phyloP scores from a whole-genome alignment of 1,140 invertebrate genomes.

The Polyergus mexicanus region DNA sequence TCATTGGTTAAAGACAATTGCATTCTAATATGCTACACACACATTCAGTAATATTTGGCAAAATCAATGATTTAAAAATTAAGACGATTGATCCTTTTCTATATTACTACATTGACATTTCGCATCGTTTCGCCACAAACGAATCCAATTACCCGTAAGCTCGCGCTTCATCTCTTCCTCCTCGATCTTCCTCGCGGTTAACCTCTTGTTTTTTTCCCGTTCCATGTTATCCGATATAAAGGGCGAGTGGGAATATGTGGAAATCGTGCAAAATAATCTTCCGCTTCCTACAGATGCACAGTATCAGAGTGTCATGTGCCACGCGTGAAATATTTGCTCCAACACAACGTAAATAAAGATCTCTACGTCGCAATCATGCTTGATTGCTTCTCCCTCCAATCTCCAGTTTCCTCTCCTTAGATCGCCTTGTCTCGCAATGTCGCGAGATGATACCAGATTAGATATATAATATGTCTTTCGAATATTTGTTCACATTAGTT shows the following conservation, averaged over 20 bases:
- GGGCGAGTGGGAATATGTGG: not conserved
- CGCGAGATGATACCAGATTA: no score
- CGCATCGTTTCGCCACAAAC: not conserved
- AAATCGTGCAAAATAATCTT: not conserved
- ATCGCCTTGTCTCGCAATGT: no score
- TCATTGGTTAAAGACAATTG: no score
- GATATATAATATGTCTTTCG: no score
- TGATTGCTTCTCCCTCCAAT: not conserved
- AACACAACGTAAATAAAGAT: slow-evolving; percentile 4
- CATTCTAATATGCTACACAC: no score
- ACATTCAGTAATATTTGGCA: not conserved
- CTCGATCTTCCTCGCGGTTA: slow-evolving; percentile 57
- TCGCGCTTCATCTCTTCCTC: slow-evolving; percentile 71
- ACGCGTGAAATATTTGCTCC: not conserved
- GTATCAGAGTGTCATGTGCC: not conserved
- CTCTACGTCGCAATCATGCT: not conserved
- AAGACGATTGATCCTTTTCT: not conserved
- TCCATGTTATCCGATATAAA: slow-evolving; percentile 65
- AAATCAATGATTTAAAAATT: not conserved
- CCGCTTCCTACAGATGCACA: not conserved
- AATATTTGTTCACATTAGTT: no score
- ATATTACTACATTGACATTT: not conserved
- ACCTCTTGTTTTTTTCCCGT: slow-evolving; percentile 55
- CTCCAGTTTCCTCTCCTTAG: no score
- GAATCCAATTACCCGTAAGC: slow-evolving; percentile 69